A percentile compares a stretch with the other conserved stretches of the same genome.
phyloP scores from a whole-genome alignment of 2,888 invertebrate species.

The Calameuta idolon region DNA sequence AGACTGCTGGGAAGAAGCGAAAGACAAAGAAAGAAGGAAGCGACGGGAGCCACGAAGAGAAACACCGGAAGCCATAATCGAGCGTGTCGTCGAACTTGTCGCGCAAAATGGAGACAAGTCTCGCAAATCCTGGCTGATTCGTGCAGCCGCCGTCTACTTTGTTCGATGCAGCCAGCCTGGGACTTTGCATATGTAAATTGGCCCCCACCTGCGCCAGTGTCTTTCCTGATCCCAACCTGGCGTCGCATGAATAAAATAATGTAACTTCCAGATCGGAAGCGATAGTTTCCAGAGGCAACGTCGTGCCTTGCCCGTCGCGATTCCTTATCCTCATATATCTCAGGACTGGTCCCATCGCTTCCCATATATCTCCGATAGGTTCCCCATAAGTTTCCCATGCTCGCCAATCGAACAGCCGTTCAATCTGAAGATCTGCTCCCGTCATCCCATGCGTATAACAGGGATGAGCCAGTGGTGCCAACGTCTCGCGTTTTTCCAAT shows the following conservation, averaged over 20 bases:
- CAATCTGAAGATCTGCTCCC: too few relatives aligned
- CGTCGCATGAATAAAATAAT: constrained; percentile 56
- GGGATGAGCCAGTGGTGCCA: too few relatives aligned
- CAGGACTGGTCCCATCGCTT: too few relatives aligned
- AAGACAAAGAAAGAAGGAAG: too few relatives aligned
- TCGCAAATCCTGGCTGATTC: constrained; percentile 5
- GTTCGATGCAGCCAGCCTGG: constrained; percentile 34
- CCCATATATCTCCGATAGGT: too few relatives aligned
- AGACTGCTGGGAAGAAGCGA: too few relatives aligned
- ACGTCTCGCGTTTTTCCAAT: too few relatives aligned
- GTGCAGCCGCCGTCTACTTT: constrained; percentile 32
- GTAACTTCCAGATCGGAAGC: constrained; percentile 32
- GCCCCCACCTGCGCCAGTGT: constrained; percentile 30
- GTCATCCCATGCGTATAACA: too few relatives aligned
- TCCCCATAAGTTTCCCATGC: too few relatives aligned
- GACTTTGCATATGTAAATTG: constrained; percentile 57
- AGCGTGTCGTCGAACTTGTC: constrained; percentile 2
- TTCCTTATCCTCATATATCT: background rate
- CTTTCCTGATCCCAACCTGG: constrained; percentile 38
- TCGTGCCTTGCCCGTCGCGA: background rate
- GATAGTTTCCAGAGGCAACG: background rate
- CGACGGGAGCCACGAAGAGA: too few relatives aligned
- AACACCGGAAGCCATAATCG: too few relatives aligned
- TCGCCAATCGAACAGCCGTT: too few relatives aligned
- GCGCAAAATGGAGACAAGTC: background rate